Evolutionary conservation across 2,113 vertebrate species (phyloP).

Genomic region (Mixornis gularis): DNA sequence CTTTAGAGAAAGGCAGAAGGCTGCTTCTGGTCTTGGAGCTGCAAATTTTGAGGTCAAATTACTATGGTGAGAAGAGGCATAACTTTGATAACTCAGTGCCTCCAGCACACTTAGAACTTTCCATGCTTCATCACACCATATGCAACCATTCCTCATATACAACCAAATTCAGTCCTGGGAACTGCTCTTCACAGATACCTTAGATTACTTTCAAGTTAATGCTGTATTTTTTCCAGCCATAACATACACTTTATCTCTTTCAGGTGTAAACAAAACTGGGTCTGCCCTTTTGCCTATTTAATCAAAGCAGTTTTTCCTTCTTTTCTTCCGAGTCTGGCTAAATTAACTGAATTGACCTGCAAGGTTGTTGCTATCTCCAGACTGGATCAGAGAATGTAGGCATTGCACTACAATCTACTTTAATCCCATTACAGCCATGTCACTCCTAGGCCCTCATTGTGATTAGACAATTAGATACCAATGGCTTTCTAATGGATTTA

Average conservation of each 20-base stretch:
- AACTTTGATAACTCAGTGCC: not conserved
- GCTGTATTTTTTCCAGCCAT: not conserved
- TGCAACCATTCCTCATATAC: accelerated
- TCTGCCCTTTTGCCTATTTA: constrained; percentile 5
- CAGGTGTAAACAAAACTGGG: not conserved
- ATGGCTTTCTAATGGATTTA: constrained; percentile 71
- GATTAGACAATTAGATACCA: constrained; percentile 74
- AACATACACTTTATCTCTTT: not conserved
- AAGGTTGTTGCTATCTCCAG: constrained; percentile 41
- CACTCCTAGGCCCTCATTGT: constrained; percentile 54
- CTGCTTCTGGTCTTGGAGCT: not conserved
- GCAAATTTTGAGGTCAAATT: not conserved
- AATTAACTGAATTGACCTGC: constrained; percentile 44
- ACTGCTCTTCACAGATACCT: not conserved
- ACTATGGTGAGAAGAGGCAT: not conserved
- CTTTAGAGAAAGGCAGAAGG: not conserved
- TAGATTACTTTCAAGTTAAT: not conserved
- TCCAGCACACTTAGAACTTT: not conserved
- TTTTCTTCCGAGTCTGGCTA: not conserved
- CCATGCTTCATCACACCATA: not conserved
- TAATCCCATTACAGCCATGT: constrained; percentile 68
- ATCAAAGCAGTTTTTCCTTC: constrained; percentile 19
- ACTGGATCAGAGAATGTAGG: constrained; percentile 9
- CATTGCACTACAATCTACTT: constrained; percentile 46
- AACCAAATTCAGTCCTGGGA: not conserved